phyloP scores from a whole-genome alignment of 2,888 invertebrate species.

The Diogma glabrata region DNA sequence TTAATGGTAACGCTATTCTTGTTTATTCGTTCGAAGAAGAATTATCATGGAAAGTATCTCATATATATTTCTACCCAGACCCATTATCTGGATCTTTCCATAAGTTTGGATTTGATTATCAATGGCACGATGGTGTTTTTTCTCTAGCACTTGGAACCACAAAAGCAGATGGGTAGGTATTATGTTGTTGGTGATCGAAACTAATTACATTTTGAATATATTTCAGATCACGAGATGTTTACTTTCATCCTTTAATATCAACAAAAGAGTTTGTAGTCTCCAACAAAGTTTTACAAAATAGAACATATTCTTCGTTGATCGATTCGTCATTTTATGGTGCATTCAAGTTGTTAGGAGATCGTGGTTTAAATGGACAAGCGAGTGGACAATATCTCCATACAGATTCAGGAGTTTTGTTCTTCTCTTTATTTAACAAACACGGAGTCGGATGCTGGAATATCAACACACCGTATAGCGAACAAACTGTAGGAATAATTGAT shows the following conservation, averaged over 20 bases:
- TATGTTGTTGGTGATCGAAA: too few relatives aligned
- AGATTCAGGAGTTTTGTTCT: constrained; percentile 57
- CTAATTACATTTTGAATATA: constrained; percentile 47
- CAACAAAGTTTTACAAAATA: constrained; percentile 59
- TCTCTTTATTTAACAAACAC: constrained; percentile 60
- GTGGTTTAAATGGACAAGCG: constrained; percentile 59
- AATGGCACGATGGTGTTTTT: too few relatives aligned
- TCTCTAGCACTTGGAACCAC: too few relatives aligned
- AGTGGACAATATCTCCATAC: constrained; percentile 61
- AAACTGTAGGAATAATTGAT: too few relatives aligned
- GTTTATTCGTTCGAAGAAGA: constrained; percentile 64
- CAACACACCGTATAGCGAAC: too few relatives aligned
- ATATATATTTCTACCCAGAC: constrained; percentile 78
- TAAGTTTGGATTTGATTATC: too few relatives aligned
- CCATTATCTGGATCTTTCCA: too few relatives aligned
- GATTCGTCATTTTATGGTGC: constrained; percentile 48
- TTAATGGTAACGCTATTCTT: constrained; percentile 64
- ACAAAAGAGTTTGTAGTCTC: constrained; percentile 70
- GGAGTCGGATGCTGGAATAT: constrained; percentile 75
- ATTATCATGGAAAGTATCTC: constrained; percentile 65
- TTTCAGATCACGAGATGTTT: constrained; percentile 55
- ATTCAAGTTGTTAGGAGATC: constrained; percentile 59
- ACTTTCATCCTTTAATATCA: constrained; percentile 73
- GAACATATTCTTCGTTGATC: constrained; percentile 48
- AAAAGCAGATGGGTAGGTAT: too few relatives aligned